Evolutionary conservation across 1,140 invertebrate genomes (phyloP).

Genomic region (Lepidurus apus): DNA sequence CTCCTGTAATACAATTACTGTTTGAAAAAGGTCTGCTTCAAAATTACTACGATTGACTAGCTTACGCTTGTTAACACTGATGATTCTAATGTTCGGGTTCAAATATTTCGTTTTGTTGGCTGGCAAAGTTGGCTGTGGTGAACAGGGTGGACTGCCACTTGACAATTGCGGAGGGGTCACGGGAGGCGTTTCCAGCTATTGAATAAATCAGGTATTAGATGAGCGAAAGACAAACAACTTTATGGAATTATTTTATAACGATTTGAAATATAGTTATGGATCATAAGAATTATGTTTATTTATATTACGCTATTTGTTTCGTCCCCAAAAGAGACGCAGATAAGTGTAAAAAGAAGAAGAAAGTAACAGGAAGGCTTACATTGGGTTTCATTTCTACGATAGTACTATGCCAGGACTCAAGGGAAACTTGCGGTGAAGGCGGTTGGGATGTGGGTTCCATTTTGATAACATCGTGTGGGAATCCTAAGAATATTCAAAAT

Average conservation of each 20-base stretch:
- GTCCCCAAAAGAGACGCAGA: too few relatives aligned
- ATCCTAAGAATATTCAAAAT: background rate
- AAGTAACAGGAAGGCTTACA: background rate
- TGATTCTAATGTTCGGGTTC: constrained; percentile 4
- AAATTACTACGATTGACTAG: background rate
- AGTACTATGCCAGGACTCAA: background rate
- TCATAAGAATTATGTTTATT: too few relatives aligned
- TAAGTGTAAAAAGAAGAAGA: too few relatives aligned
- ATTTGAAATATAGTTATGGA: too few relatives aligned
- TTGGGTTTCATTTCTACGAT: background rate
- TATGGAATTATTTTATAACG: too few relatives aligned
- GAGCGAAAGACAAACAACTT: too few relatives aligned
- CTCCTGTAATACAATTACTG: background rate
- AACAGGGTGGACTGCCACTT: constrained; percentile 33
- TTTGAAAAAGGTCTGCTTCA: background rate
- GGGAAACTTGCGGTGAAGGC: background rate
- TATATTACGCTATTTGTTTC: too few relatives aligned
- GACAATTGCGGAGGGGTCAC: constrained; percentile 44
- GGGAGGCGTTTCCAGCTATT: constrained; percentile 43
- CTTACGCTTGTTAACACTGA: constrained; percentile 2
- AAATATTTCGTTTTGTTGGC: constrained; percentile 38
- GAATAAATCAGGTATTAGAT: background rate
- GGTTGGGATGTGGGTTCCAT: background rate
- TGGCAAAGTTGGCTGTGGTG: constrained; percentile 39
- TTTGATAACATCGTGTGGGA: background rate